Percentiles rank a stretch among this genome's conserved stretches.
These are phyloP conservation scores for Chloroclysta siterata DNA, from an alignment of 2,888 invertebrate species.

Conservation along the genomic window DNA sequence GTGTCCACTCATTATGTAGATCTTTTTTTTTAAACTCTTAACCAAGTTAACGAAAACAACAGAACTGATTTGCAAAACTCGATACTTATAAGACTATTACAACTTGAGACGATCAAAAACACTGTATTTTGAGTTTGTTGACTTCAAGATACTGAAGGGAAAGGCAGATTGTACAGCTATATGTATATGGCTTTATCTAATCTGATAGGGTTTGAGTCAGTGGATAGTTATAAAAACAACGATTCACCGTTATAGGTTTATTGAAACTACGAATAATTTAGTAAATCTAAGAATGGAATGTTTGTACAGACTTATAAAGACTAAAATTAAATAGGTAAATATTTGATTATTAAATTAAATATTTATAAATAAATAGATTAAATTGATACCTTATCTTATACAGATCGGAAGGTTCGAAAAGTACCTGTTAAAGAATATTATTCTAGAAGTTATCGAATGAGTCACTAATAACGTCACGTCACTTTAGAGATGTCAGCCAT, in stretches of 20 bases:
- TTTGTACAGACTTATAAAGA: slow-evolving; percentile 42
- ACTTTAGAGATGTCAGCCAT: neutral
- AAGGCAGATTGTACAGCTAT: slow-evolving; percentile 36
- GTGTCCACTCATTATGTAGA: slow-evolving; percentile 61
- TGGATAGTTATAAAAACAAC: slow-evolving; percentile 39
- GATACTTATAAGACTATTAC: neutral
- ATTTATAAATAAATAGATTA: neutral
- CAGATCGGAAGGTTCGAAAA: too few relatives aligned
- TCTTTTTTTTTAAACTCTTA: neutral
- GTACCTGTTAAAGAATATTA: too few relatives aligned
- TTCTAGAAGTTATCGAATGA: neutral
- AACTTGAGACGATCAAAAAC: neutral
- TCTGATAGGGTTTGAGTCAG: slow-evolving; percentile 43
- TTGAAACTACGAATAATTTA: slow-evolving; percentile 45
- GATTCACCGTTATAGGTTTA: slow-evolving; percentile 38
- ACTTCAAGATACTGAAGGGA: slow-evolving; percentile 26
- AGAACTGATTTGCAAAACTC: slow-evolving; percentile 4
- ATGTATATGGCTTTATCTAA: slow-evolving; percentile 46
- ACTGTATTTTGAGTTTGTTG: neutral
- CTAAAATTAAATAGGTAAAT: slow-evolving; percentile 16
- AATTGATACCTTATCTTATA: too few relatives aligned
- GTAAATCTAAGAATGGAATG: slow-evolving; percentile 40
- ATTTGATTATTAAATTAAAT: slow-evolving; percentile 1
- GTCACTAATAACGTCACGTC: neutral
- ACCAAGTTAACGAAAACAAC: neutral